phyloP scores from a whole-genome alignment of 2,113 vertebrate species.

The Oryzias woworae region DNA sequence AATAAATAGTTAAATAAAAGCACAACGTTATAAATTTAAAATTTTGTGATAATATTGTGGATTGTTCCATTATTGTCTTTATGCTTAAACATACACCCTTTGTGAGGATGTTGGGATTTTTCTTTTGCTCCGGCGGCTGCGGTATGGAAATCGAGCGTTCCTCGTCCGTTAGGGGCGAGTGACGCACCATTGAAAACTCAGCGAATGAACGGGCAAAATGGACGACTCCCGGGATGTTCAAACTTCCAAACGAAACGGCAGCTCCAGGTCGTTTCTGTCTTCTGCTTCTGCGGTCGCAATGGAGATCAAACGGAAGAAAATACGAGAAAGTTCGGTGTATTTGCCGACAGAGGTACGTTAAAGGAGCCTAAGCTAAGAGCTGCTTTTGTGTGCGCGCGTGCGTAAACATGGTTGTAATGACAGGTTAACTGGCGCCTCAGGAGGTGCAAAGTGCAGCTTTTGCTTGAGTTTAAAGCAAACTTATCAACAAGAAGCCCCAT shows the following conservation, averaged over 20 bases:
- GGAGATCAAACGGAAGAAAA: constrained; percentile 81
- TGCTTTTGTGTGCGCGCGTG: not conserved
- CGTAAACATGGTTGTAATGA: not conserved
- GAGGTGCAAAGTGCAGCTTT: constrained; percentile 26
- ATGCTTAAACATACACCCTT: too few relatives aligned
- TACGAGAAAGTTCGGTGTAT: constrained; percentile 69
- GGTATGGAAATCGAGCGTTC: not conserved
- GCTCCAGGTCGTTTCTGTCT: constrained; percentile 45
- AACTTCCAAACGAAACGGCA: constrained; percentile 62
- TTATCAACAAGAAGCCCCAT: too few relatives aligned
- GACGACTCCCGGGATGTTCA: constrained; percentile 77
- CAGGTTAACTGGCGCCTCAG: not conserved
- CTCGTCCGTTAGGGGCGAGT: constrained; percentile 28
- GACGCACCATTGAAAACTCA: constrained; percentile 15
- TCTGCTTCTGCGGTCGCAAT: constrained; percentile 75
- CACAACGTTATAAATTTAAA: not conserved
- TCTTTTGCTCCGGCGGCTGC: not conserved
- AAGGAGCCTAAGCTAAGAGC: not conserved
- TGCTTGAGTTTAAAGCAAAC: too few relatives aligned
- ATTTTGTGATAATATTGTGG: too few relatives aligned
- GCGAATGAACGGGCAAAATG: constrained; percentile 58
- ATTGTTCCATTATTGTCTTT: too few relatives aligned
- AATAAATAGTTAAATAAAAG: too few relatives aligned
- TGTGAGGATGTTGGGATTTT: not conserved
- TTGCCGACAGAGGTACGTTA: constrained; percentile 68